Conservation (phyloP, 2,888 invertebrate species). For the Amiota minor region DNA sequence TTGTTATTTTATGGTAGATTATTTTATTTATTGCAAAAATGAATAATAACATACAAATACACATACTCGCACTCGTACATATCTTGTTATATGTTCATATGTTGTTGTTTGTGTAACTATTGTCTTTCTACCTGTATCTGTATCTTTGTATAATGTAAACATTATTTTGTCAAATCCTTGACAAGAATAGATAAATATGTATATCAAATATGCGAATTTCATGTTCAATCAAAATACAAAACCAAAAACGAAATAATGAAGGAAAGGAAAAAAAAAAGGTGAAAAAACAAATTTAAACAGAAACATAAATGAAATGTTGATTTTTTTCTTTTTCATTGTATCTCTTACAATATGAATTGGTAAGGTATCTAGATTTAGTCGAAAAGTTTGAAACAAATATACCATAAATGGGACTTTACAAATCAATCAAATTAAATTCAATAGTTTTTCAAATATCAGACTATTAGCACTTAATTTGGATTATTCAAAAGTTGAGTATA, state of each 20-base stretch:
- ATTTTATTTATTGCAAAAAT: background rate
- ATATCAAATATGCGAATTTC: slow-evolving; percentile 25
- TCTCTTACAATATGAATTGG: background rate
- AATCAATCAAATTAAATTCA: no score
- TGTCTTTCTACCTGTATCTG: slow-evolving; percentile 27
- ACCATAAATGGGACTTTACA: no score
- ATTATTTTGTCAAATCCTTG: slow-evolving; percentile 40
- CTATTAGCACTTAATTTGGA: no score
- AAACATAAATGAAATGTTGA: background rate
- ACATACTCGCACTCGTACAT: no score
- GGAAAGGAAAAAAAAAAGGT: background rate
- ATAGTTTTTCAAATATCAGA: no score
- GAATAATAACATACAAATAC: no score
- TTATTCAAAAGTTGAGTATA: no score
- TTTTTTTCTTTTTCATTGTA: slow-evolving; percentile 4
- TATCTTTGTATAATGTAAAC: background rate
- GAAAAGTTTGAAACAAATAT: no score
- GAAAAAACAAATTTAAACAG: no score
- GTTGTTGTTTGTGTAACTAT: background rate
- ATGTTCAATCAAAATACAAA: slow-evolving; percentile 18
- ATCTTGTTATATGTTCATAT: no score
- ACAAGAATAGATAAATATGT: slow-evolving; percentile 36
- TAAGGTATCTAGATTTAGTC: no score
- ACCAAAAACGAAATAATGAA: background rate
- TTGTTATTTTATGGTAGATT: background rate